phyloP scores from a whole-genome alignment of 2,113 vertebrate species.

The Thoracochromis brauschi region DNA sequence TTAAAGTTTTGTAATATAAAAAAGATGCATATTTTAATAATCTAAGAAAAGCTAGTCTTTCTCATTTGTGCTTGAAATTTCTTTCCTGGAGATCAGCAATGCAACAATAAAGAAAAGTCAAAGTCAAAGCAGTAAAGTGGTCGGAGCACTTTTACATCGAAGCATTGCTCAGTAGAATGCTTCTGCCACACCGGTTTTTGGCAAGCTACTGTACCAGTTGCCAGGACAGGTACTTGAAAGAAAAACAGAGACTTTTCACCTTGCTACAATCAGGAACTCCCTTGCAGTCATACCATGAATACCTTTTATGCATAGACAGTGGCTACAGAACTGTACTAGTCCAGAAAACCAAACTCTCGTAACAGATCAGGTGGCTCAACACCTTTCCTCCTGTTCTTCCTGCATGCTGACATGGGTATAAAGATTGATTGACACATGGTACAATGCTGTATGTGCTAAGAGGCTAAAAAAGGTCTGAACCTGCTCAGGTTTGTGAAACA shows the following conservation, averaged over 20 bases:
- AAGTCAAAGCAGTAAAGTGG: neutral
- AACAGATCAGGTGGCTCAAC: constrained; percentile 14
- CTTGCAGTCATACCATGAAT: constrained; percentile 16
- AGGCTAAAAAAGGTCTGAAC: neutral
- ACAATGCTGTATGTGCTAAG: neutral
- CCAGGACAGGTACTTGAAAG: neutral
- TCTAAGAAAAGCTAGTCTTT: neutral
- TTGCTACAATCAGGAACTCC: neutral
- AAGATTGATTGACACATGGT: rapidly evolving
- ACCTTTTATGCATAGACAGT: constrained; percentile 30
- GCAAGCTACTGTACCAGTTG: neutral
- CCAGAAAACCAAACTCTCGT: neutral
- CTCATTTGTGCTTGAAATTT: rapidly evolving
- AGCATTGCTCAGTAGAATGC: neutral
- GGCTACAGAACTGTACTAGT: neutral
- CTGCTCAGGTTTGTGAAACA: neutral
- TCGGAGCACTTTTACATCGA: neutral
- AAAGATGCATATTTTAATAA: rapidly evolving
- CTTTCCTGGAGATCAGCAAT: neutral
- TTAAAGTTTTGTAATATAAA: neutral
- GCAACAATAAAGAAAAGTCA: neutral
- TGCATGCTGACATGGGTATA: neutral
- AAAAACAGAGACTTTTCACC: neutral
- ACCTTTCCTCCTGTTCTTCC: neutral
- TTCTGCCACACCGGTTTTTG: neutral